Evolutionary conservation across 1,140 invertebrate genomes (phyloP).

Genomic region (Drosophila ironensis): DNA sequence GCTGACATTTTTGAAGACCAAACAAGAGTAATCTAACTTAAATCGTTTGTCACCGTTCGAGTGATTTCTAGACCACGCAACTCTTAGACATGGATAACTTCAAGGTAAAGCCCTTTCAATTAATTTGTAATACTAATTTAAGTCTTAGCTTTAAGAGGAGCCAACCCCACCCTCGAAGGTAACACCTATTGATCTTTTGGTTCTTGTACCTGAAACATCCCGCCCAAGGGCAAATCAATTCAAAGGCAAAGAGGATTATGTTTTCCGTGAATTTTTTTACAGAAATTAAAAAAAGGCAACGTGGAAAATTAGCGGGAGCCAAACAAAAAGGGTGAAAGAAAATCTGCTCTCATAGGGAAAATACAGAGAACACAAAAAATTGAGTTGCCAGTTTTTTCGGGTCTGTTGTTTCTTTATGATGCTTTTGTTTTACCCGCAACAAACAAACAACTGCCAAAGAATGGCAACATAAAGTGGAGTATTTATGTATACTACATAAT

Average conservation of each 20-base stretch:
- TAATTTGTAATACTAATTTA: constrained; percentile 19
- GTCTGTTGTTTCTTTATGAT: constrained; percentile 40
- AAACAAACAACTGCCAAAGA: constrained; percentile 59
- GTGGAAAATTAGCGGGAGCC: constrained; percentile 20
- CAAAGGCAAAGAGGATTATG: constrained; percentile 22
- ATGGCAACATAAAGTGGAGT: constrained; percentile 61
- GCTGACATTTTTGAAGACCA: constrained; percentile 4
- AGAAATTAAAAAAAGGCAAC: constrained; percentile 5
- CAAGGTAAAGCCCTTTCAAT: constrained; percentile 50
- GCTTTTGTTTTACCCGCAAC: constrained; percentile 43
- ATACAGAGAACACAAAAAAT: constrained; percentile 27
- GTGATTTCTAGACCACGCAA: constrained; percentile 59
- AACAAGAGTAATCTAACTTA: constrained; percentile 15
- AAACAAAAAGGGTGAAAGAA: constrained; percentile 23
- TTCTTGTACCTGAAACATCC: constrained; percentile 17
- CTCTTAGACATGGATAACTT: constrained; percentile 63
- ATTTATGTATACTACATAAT: constrained; percentile 64
- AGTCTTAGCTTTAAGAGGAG: constrained; percentile 22
- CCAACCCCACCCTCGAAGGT: background rate
- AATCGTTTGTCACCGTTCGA: constrained; percentile 33
- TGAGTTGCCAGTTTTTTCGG: constrained; percentile 34
- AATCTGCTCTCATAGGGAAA: constrained; percentile 16
- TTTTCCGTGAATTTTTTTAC: constrained; percentile 14
- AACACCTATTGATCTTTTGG: constrained; percentile 21
- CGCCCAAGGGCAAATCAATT: constrained; percentile 6